These are phyloP conservation scores for Leptodactylus fallax DNA, from an alignment of 2,797 vertebrate genomes.

Conservation along the genomic window DNA sequence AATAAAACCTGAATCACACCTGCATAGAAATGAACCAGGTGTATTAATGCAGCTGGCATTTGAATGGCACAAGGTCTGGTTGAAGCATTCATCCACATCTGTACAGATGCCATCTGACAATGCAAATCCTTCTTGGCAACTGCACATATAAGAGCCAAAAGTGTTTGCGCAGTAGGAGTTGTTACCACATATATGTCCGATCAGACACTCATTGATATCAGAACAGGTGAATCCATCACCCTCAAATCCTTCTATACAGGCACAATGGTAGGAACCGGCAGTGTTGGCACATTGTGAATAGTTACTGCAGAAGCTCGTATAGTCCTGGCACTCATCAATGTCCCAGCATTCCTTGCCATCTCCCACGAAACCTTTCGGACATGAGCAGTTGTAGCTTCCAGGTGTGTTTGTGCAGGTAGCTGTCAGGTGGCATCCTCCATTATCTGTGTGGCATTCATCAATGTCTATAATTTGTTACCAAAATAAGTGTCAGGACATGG, in stretches of 20 bases:
- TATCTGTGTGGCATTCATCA: slow-evolving; percentile 85
- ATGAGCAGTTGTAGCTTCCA: slow-evolving; percentile 79
- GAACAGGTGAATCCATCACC: slow-evolving; percentile 78
- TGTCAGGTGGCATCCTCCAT: slow-evolving; percentile 81
- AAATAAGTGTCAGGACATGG: slow-evolving; percentile 81
- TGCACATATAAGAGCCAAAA: slow-evolving; percentile 78
- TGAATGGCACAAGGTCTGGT: slow-evolving; percentile 71
- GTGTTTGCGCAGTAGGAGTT: slow-evolving; percentile 79
- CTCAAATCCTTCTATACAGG: slow-evolving; percentile 76
- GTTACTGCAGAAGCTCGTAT: slow-evolving; percentile 77
- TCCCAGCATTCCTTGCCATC: slow-evolving; percentile 81
- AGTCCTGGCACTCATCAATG: slow-evolving; percentile 79
- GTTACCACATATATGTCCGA: slow-evolving; percentile 66
- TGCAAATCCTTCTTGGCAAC: slow-evolving; percentile 71
- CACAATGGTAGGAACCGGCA: slow-evolving; percentile 78
- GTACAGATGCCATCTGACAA: slow-evolving; percentile 78
- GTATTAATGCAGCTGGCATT: slow-evolving; percentile 72
- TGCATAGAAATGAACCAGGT: slow-evolving; percentile 78
- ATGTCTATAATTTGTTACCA: slow-evolving; percentile 88
- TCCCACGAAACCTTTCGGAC: slow-evolving; percentile 77
- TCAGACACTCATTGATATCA: slow-evolving; percentile 80
- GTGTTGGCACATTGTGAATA: slow-evolving; percentile 78
- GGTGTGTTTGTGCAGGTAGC: slow-evolving; percentile 80
- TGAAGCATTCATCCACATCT: slow-evolving; percentile 73
- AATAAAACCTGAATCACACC: slow-evolving; percentile 75